A percentile compares a stretch with the other conserved stretches of the same genome.
Conservation (phyloP, 2,888 invertebrate genomes). For the Aleiodes testaceus region DNA sequence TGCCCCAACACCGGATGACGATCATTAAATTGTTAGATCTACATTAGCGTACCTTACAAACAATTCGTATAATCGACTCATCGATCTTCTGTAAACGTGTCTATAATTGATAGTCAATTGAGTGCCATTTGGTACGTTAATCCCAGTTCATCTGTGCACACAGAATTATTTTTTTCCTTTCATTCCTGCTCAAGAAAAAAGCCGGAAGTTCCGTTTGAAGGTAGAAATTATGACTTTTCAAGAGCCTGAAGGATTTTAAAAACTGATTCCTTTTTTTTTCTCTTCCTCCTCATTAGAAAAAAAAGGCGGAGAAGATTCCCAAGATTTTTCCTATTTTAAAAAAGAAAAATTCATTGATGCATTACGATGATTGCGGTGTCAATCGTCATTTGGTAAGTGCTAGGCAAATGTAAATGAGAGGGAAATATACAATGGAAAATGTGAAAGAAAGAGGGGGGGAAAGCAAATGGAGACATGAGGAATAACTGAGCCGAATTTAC, state of each 20-base stretch:
- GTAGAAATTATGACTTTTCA: slow-evolving; percentile 9
- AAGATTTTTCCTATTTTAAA: slow-evolving; percentile 38
- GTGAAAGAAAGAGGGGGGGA: slow-evolving; percentile 47
- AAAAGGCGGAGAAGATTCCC: slow-evolving; percentile 28
- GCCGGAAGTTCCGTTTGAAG: slow-evolving; percentile 18
- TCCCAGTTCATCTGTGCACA: slow-evolving; percentile 33
- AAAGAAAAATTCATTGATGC: slow-evolving; percentile 39
- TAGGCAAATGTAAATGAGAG: not conserved
- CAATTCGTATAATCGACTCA: slow-evolving; percentile 59
- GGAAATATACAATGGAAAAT: slow-evolving; percentile 54
- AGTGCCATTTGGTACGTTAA: slow-evolving; percentile 47
- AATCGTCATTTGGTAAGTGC: slow-evolving; percentile 62
- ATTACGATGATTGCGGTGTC: slow-evolving; percentile 66
- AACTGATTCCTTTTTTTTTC: not conserved
- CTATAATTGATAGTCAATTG: slow-evolving; percentile 60
- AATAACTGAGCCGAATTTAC: slow-evolving; percentile 40
- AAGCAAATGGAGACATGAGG: slow-evolving; percentile 35
- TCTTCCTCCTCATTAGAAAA: not conserved
- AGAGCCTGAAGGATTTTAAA: not conserved
- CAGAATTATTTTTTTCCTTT: slow-evolving; percentile 5
- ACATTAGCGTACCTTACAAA: slow-evolving; percentile 61
- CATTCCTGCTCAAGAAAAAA: not conserved
- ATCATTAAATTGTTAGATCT: slow-evolving; percentile 70
- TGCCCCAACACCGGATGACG: slow-evolving; percentile 58
- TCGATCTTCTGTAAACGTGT: slow-evolving; percentile 67